Conservation (phyloP, 2,888 invertebrate species). For the Drosophila engyochracea region DNA sequence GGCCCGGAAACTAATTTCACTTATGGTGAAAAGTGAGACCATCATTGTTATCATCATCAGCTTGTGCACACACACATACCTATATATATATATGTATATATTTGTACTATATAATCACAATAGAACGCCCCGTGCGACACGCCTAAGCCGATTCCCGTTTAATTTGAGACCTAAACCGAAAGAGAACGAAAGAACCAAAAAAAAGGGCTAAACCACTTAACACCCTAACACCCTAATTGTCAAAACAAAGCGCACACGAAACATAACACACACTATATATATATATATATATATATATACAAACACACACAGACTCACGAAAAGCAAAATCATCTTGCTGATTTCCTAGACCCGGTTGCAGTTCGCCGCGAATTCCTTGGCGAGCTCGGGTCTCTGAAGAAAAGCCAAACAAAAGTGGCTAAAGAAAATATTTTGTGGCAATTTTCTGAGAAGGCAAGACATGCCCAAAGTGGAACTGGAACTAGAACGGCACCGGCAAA, state of each 20-base stretch:
- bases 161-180: slow-evolving; percentile 69
- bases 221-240: slow-evolving; percentile 83
- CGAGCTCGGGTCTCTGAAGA: slow-evolving; percentile 11
- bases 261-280: slow-evolving; percentile 41
- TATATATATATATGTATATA: background rate
- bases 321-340: slow-evolving; percentile 41
- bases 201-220: slow-evolving; percentile 82
- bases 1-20: slow-evolving; percentile 63
- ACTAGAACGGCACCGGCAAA: slow-evolving; percentile 2
- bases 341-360: slow-evolving; percentile 31
- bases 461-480: slow-evolving; percentile 14
- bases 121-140: slow-evolving; percentile 80
- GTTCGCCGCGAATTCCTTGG: slow-evolving; percentile 11
- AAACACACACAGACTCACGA: slow-evolving; percentile 18
- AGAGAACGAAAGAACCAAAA: slow-evolving; percentile 15
- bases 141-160: slow-evolving; percentile 76
- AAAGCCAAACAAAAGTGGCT: slow-evolving; percentile 52
- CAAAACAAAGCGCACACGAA: slow-evolving; percentile 77
- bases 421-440: slow-evolving; percentile 76
- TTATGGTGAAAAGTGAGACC: slow-evolving; percentile 58
- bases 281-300: slow-evolving; percentile 10
- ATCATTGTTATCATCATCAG: slow-evolving; percentile 32
- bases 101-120: slow-evolving; percentile 65
- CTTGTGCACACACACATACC: slow-evolving; percentile 10
- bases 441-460: slow-evolving; percentile 50